These are phyloP conservation scores for Xenentodon cancila DNA, from an alignment of 2,797 vertebrate genomes.

Conservation along the genomic window DNA sequence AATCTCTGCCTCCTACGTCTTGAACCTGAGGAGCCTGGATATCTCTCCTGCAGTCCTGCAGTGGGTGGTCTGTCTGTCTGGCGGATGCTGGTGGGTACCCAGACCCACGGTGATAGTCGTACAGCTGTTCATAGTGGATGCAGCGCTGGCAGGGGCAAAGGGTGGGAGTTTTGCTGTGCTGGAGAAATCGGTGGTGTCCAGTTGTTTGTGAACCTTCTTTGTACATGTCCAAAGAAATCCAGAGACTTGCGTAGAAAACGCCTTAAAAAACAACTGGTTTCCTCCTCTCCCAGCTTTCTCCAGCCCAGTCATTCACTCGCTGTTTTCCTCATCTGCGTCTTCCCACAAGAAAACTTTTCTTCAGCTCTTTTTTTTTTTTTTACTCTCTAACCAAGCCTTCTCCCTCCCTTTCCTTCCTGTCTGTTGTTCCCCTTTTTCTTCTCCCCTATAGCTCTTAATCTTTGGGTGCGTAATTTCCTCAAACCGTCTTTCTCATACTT, in stretches of 20 bases:
- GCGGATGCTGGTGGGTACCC: constrained; percentile 48
- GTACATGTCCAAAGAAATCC: constrained; percentile 80
- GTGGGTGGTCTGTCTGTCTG: constrained; percentile 63
- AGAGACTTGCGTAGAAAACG: constrained; percentile 60
- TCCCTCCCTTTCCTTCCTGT: constrained; percentile 78
- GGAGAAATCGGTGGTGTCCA: constrained; percentile 66
- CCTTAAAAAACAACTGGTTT: constrained; percentile 76
- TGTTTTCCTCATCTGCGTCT: constrained; percentile 85
- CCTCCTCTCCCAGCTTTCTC: constrained; percentile 68
- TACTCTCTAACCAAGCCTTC: constrained; percentile 53
- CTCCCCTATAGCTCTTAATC: constrained; percentile 60
- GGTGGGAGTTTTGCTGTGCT: constrained; percentile 36
- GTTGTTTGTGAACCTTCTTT: constrained; percentile 72
- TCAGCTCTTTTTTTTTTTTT: constrained; percentile 57
- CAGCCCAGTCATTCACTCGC: constrained; percentile 78
- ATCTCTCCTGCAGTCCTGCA: constrained; percentile 57
- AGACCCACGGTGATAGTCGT: constrained; percentile 35
- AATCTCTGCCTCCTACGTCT: constrained; percentile 57
- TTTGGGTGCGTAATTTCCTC: constrained; percentile 37
- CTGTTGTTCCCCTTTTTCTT: constrained; percentile 69
- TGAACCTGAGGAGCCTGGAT: constrained; percentile 54
- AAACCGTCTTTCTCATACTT: constrained; percentile 51
- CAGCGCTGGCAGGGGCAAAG: constrained; percentile 68
- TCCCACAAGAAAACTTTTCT: constrained; percentile 78
- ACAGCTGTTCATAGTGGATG: constrained; percentile 56